Percentiles rank a stretch among this genome's conserved stretches.
Conservation (phyloP, 2,888 invertebrate species). For the Melikaiella ostensackeni region DNA sequence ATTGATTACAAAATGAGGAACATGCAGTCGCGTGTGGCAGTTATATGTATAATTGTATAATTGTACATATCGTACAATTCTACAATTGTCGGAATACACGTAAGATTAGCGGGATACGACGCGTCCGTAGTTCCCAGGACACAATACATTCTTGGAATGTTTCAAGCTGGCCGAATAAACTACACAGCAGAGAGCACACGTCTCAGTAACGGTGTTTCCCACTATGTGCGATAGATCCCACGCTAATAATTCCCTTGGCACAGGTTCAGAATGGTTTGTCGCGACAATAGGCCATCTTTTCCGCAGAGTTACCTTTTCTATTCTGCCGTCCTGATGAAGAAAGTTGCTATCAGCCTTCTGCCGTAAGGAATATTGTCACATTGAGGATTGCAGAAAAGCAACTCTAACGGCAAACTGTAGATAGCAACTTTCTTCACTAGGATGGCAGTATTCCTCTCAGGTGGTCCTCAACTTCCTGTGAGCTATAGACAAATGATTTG, state of each 20-base stretch:
- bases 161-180: conserved; percentile 62
- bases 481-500: background rate
- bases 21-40: conserved; percentile 22
- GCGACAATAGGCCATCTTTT: conserved; percentile 53
- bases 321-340: no score
- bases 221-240: conserved; percentile 68
- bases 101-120: conserved; percentile 62
- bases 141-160: conserved; percentile 72
- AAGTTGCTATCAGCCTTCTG: no score
- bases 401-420: no score
- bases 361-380: no score
- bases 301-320: background rate
- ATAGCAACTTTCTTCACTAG: no score
- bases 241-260: conserved; percentile 70
- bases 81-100: conserved; percentile 53
- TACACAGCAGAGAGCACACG: conserved; percentile 50
- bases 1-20: conserved; percentile 35
- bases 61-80: conserved; percentile 6
- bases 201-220: conserved; percentile 70
- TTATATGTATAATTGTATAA: background rate
- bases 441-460: background rate
- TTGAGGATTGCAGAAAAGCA: no score
- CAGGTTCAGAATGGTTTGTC: conserved; percentile 59
- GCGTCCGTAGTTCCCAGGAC: conserved; percentile 61
- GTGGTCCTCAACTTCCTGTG: background rate